A percentile compares a stretch with the other conserved stretches of the same genome.
Evolutionary conservation across 2,113 vertebrate species (phyloP).

Genomic region (Hippocampus zosterae): DNA sequence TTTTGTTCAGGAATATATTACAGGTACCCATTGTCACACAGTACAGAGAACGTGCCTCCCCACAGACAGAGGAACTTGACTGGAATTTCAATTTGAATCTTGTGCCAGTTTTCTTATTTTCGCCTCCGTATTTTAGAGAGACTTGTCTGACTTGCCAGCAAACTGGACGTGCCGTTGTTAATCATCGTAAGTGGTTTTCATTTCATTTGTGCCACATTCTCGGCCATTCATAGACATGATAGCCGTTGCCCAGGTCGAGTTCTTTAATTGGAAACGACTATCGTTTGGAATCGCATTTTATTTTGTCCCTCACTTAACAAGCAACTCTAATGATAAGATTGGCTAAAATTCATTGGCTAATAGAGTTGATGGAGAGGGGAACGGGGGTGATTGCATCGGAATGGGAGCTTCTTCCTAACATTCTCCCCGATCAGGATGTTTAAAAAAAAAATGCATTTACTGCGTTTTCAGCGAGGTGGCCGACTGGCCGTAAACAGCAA

Average conservation of each 20-base stretch:
- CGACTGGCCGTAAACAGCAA: conserved; percentile 54
- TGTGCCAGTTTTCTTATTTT: neutral
- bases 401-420: conserved; percentile 49
- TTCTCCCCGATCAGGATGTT: neutral
- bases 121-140: neutral
- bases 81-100: too few species aligned
- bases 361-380: conserved; percentile 37
- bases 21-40: too few species aligned
- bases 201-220: conserved; percentile 18
- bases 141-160: neutral
- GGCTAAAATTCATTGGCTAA: conserved; percentile 44
- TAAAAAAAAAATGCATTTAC: conserved; percentile 47
- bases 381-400: conserved; percentile 60
- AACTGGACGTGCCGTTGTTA: conserved; percentile 9
- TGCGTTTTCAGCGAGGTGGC: conserved; percentile 69
- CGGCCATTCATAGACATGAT: conserved; percentile 20
- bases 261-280: conserved; percentile 51
- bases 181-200: conserved; percentile 33
- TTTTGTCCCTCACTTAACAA: conserved; percentile 34
- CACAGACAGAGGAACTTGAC: too few species aligned
- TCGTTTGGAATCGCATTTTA: conserved; percentile 38
- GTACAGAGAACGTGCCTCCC: too few species aligned
- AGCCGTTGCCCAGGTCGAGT: conserved; percentile 36
- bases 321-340: conserved; percentile 41
- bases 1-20: too few species aligned